Evolutionary conservation across 2,888 invertebrate genomes (phyloP).

Genomic region (Trichopria drosophilae): DNA sequence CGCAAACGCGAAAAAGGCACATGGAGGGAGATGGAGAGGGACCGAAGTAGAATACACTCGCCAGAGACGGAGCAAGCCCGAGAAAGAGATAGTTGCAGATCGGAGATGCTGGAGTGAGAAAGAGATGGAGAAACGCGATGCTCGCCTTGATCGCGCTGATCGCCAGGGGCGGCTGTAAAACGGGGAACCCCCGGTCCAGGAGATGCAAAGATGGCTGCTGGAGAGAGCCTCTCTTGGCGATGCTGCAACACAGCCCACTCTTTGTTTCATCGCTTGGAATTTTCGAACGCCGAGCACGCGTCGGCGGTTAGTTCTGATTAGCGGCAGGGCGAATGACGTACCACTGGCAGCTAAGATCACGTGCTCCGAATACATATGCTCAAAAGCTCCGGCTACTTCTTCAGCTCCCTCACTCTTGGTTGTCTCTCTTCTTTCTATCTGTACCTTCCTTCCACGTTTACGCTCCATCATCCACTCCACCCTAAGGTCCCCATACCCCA

Average conservation of each 20-base stretch:
- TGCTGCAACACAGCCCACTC: constrained; percentile 30
- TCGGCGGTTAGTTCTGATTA: constrained; percentile 59
- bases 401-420: constrained; percentile 13
- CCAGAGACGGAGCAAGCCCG: constrained; percentile 11
- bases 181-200: constrained; percentile 24
- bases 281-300: constrained; percentile 53
- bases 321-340: constrained; percentile 57
- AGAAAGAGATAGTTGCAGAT: constrained; percentile 22
- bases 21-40: constrained; percentile 15
- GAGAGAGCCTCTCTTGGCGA: no score
- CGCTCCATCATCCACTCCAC: background rate
- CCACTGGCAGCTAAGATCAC: constrained; percentile 53
- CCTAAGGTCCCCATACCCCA: background rate
- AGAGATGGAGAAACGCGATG: constrained; percentile 19
- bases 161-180: constrained; percentile 37
- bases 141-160: constrained; percentile 11
- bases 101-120: constrained; percentile 7
- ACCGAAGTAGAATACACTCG: constrained; percentile 5
- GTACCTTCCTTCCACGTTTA: constrained; percentile 3
- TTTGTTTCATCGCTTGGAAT: constrained; percentile 29
- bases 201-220: constrained; percentile 51
- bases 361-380: constrained; percentile 52
- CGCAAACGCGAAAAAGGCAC: background rate
- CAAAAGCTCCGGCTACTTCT: constrained; percentile 20
- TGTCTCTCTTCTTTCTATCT: constrained; percentile 4